phyloP scores from a whole-genome alignment of 2,888 invertebrate genomes.

The Melieria crassipennis region DNA sequence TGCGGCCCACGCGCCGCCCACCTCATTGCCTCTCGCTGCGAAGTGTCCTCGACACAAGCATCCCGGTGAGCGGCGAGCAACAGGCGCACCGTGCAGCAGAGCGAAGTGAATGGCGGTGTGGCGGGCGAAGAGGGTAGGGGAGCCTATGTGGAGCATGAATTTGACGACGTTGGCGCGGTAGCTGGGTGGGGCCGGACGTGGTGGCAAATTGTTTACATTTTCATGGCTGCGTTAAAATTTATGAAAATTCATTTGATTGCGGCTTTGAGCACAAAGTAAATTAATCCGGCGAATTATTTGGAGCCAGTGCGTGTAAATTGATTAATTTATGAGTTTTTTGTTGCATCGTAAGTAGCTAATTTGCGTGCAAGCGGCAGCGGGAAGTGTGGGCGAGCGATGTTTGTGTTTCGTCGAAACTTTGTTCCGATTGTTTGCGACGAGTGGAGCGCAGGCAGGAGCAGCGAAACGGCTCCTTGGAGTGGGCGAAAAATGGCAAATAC shows the following conservation, averaged over 20 bases:
- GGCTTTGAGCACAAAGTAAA: constrained; percentile 29
- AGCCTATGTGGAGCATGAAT: not conserved
- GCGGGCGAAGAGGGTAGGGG: not conserved
- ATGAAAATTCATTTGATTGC: constrained; percentile 36
- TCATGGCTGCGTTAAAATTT: constrained; percentile 32
- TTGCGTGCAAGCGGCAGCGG: too few relatives aligned
- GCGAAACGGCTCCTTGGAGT: too few relatives aligned
- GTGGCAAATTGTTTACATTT: constrained; percentile 28
- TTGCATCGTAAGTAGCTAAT: too few relatives aligned
- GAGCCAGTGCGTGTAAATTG: constrained; percentile 3
- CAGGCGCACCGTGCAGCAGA: not conserved
- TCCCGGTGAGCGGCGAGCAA: not conserved
- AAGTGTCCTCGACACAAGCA: not conserved
- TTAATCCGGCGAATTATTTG: constrained; percentile 21
- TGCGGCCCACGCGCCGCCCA: too few relatives aligned
- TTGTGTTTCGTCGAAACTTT: too few relatives aligned
- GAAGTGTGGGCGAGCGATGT: too few relatives aligned
- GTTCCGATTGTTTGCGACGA: too few relatives aligned
- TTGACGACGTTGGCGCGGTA: not conserved
- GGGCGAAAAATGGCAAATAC: too few relatives aligned
- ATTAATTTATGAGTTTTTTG: constrained; percentile 1
- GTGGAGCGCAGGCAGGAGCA: too few relatives aligned
- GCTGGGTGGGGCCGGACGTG: not conserved
- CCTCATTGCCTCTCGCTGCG: too few relatives aligned
- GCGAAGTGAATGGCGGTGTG: too few relatives aligned